These are phyloP conservation scores for Portunus trituberculatus DNA, from an alignment of 1,140 invertebrate species.

Conservation along the genomic window DNA sequence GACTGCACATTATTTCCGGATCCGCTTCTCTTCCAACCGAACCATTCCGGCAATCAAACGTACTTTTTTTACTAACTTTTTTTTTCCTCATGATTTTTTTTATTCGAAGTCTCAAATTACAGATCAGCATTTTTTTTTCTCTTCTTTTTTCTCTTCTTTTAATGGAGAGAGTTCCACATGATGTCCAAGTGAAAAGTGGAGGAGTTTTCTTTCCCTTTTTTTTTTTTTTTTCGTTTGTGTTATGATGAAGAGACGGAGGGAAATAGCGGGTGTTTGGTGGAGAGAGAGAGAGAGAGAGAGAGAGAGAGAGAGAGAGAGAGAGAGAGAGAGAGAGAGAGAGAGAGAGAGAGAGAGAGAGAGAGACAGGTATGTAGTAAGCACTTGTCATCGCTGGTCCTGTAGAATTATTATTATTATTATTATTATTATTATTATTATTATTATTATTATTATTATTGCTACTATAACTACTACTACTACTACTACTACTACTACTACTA, in stretches of 20 bases:
- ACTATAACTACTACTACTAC: background rate
- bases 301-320: slow-evolving; percentile 20
- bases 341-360: background rate
- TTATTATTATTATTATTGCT: background rate
- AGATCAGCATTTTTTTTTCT: background rate
- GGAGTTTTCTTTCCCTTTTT: too few species aligned
- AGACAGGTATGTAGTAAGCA: too few species aligned
- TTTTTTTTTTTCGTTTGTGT: background rate
- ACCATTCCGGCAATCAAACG: background rate
- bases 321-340: slow-evolving; percentile 20
- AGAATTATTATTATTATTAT: background rate
- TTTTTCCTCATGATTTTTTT: too few species aligned
- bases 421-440: background rate
- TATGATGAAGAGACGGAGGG: background rate
- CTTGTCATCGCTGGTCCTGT: background rate
- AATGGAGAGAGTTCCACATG: background rate
- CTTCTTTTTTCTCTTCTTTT: too few species aligned
- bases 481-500: too few species aligned
- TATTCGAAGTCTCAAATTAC: background rate
- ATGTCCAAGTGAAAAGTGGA: background rate
- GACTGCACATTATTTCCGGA: background rate
- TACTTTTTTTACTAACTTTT: background rate
- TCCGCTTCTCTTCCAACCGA: background rate
- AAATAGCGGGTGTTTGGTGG: background rate
- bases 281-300: slow-evolving; percentile 20